Evolutionary conservation across 2,113 vertebrate genomes (phyloP), one percentile per base, ranked within the genome.

Genomic region (Neoarius graeffei): DNA sequence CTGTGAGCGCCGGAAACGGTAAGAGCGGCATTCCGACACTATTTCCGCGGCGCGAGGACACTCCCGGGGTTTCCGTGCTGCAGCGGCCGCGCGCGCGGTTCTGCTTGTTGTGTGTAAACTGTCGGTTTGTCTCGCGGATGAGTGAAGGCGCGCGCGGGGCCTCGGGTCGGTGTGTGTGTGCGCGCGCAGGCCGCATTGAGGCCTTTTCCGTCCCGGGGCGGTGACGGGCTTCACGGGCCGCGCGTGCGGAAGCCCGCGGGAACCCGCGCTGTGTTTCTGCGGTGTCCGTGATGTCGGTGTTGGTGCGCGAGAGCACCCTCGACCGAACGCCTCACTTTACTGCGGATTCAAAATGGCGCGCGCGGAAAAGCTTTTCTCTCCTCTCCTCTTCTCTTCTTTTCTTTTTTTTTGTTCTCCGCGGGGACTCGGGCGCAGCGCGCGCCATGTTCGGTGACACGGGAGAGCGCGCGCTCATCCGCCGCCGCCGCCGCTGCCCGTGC

Each of bases 291-390:
- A n/a, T 27, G 5, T 7, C 52, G 52, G 3, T 15, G 50, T 57
- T 9, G 54, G 23, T 81, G 79, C 79, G 23, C 27, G 56, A 60
- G 52, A 3, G 8, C 56, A 42, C 42, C n/a, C 35, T 23, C 56
- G 5, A 19, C 79, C 50, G 15, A 52, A 27, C 11, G 25, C 2
- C 57, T 10, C 80, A 3, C 30, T 82, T 48, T 82, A 82, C 20
- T 82, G 57, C 19, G 57, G 30, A 82, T 82, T 62, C 85, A 85
- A 87, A 79, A 81, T 89, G 83, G 91, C 90, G 90, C 85, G 50
- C 56, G 82, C 81, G 64, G 89, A 64, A 71, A 23, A 83, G 85
- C 83, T 54, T 84, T 71, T 42, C 10, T 35, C 50, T 90, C 54
- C 66, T 52, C n/a, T n/a, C n/a, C n/a, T 10, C 50, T 35, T 82